These are phyloP conservation scores for Lipophrys pholis DNA, from an alignment of 2,113 vertebrate genomes.

Conservation along the genomic window DNA sequence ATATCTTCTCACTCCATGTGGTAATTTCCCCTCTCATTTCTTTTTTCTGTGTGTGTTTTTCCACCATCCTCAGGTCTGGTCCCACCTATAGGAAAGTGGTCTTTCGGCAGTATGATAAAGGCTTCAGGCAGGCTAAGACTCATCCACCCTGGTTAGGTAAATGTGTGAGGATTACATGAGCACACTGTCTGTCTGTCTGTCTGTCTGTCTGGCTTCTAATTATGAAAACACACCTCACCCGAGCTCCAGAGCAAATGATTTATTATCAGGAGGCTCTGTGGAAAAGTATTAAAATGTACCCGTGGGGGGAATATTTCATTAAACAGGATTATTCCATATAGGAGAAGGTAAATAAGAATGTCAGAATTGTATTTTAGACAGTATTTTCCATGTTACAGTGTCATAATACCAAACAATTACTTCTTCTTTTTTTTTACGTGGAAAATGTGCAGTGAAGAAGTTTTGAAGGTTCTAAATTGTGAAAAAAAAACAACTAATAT, in stretches of 20 bases:
- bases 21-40: no score
- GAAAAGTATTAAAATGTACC: not conserved
- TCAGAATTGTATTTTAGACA: not conserved
- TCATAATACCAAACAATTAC: no score
- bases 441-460: no score
- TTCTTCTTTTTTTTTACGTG: no score
- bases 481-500: no score
- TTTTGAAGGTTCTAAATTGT: no score
- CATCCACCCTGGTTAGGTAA: constrained; percentile 88
- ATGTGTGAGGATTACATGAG: not conserved
- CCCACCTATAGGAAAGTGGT: constrained; percentile 91
- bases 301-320: not conserved
- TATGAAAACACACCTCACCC: not conserved
- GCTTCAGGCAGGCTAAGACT: constrained; percentile 88
- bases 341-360: not conserved
- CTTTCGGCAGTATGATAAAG: constrained; percentile 92
- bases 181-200: constrained; percentile 4
- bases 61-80: constrained; percentile 59
- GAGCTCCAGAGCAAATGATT: not conserved
- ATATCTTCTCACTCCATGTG: no score
- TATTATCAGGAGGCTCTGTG: not conserved
- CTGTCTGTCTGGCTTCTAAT: constrained; percentile 1
- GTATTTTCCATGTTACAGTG: no score
- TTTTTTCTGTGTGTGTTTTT: constrained; percentile 31
- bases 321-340: not conserved